phyloP scores from a whole-genome alignment of 2,888 invertebrate genomes.

The Nomada goodeniana region DNA sequence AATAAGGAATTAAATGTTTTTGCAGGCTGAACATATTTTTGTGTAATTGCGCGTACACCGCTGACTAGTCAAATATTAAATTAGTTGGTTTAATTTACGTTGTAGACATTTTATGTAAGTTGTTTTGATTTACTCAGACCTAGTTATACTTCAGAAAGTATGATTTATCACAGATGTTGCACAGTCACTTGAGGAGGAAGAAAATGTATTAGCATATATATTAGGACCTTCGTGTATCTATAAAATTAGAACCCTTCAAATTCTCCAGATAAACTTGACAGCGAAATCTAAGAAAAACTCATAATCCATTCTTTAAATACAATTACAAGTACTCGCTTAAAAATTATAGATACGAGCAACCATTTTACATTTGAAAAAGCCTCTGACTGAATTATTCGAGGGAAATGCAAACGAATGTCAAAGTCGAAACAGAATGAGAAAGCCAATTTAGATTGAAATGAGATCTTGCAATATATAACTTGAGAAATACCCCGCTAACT shows the following conservation, averaged over 20 bases:
- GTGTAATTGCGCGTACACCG: no score
- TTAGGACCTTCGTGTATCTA: neutral
- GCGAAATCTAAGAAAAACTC: neutral
- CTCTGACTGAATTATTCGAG: constrained; percentile 4
- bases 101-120: neutral
- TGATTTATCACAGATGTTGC: neutral
- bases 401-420: constrained; percentile 5
- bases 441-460: neutral
- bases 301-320: neutral
- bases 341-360: neutral
- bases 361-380: neutral
- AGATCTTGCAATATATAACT: neutral
- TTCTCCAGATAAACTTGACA: constrained; percentile 5
- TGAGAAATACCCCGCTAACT: neutral
- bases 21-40: no score
- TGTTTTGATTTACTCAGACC: neutral
- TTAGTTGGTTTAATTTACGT: constrained; percentile 1
- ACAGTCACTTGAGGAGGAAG: neutral
- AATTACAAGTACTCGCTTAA: neutral
- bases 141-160: neutral
- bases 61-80: no score
- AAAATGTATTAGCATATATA: neutral
- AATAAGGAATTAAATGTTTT: no score
- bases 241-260: constrained; percentile 1
- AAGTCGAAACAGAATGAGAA: neutral